These are phyloP conservation scores for Erpetoichthys calabaricus DNA, from an alignment of 2,797 vertebrate species.

Conservation along the genomic window DNA sequence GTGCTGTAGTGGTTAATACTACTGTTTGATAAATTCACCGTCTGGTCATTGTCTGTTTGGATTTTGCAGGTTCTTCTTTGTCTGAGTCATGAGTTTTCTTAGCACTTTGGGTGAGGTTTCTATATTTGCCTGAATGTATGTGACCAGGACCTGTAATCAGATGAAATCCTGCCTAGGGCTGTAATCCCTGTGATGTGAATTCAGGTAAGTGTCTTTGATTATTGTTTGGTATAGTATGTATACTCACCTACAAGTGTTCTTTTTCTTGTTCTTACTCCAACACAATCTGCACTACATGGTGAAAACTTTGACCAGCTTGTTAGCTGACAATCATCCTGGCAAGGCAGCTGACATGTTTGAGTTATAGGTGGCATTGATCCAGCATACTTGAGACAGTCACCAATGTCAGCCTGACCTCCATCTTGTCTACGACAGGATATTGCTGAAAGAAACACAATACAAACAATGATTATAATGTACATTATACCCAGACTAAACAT, in stretches of 20 bases:
- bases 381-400: conserved; percentile 68
- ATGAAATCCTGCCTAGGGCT: too few relatives aligned
- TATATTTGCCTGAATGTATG: too few relatives aligned
- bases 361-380: conserved; percentile 71
- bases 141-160: too few relatives aligned
- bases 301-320: conserved; percentile 96
- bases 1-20: too few relatives aligned
- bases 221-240: neutral
- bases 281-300: conserved; percentile 83
- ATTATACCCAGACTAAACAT: too few relatives aligned
- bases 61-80: too few relatives aligned
- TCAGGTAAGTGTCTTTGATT: too few relatives aligned
- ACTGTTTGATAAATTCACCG: too few relatives aligned
- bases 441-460: conserved; percentile 50
- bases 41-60: too few relatives aligned
- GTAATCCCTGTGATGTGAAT: too few relatives aligned
- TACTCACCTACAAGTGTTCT: conserved; percentile 75
- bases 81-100: too few relatives aligned
- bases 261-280: conserved; percentile 83
- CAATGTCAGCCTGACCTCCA: conserved; percentile 71
- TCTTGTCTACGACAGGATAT: conserved; percentile 91
- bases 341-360: conserved; percentile 84
- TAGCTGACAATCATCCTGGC: conserved; percentile 94
- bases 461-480: neutral
- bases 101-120: too few relatives aligned